Base-by-base conservation (phyloP, 2,113 vertebrate species). In the Piaya cayana region DNA sequence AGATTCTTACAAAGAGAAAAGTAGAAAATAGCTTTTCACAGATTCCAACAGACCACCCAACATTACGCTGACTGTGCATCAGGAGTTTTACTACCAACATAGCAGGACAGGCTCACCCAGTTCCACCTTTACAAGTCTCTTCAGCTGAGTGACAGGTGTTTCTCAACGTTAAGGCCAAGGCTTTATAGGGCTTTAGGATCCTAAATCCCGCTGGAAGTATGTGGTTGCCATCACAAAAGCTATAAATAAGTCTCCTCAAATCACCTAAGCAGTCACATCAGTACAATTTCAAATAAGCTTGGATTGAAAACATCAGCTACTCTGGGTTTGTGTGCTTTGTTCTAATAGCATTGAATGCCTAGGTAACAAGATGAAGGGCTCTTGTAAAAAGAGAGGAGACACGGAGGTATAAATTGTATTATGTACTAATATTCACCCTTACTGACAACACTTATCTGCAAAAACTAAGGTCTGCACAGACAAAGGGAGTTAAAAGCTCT, bases 291-390 rank as follows among this genome's bases (percentile, higher is more conserved):
- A 36, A 92, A 81, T 12, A 18, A 74, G 32, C 67, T 42, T 42
- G 56, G 82, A n/a, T 37, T 75, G 67, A 92, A 63, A 37, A 55
- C 49, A 77, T 16, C 84, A 77, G 62, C 89, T 63, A 39, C 70
- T 65, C 82, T 5, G 20, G 50, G 36, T 36, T 22, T 53, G 36
- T 15, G 2, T 55, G 86, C 55, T 77, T 59, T 82, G 55, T 50
- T 80, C 72, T 95, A 92, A 95, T 65, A 65, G 91, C 74, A 89
- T 6, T 62, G 75, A 90, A 92, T 70, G 62, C 39, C 78, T 68
- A 62, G 68, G 45, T 72, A 96, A 95, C 58, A 77, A 96, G 84
- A 96, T 94, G 94, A 95, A 95, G 89, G 67, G 91, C 82, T 90
- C 86, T 94, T 72, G 63, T 21, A 74, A 89, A 90, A 32, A 62